Conservation (phyloP, 2,113 vertebrate species). For the Pterocles orientalis region DNA sequence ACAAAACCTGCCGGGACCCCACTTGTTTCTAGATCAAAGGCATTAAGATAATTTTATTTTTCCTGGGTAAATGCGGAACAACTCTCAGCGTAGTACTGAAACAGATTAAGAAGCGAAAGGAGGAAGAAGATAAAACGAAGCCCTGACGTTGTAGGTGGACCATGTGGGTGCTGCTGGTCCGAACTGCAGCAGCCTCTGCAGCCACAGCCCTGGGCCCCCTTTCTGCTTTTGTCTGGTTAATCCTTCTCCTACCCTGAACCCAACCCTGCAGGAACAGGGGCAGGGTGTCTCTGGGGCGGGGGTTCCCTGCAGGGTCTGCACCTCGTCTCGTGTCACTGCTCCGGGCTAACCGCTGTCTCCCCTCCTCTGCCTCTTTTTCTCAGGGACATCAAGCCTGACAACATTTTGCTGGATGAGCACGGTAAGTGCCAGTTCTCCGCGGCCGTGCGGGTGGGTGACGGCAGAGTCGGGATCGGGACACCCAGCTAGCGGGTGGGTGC, state of each 20-base stretch:
- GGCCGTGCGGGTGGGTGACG: fast-evolving
- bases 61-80: not conserved
- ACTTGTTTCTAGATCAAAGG: not conserved
- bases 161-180: not conserved
- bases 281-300: not conserved
- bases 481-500: no score
- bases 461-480: not conserved
- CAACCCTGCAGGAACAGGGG: not conserved
- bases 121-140: not conserved
- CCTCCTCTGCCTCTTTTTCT: slow-evolving; percentile 45
- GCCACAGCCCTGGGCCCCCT: fast-evolving
- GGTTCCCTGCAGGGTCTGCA: not conserved
- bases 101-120: not conserved
- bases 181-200: not conserved
- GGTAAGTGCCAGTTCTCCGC: slow-evolving; percentile 78
- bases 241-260: fast-evolving
- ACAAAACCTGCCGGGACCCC: not conserved
- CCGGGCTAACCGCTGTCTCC: not conserved
- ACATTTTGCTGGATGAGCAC: slow-evolving; percentile 95
- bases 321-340: fast-evolving
- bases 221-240: not conserved
- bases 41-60: not conserved
- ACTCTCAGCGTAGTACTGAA: not conserved
- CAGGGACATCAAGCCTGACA: slow-evolving; percentile 99
- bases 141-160: fast-evolving